Evolutionary conservation across 2,888 invertebrate genomes (phyloP), one percentile per base, ranked within the genome.

Genomic region (Ectemnius continuus): DNA sequence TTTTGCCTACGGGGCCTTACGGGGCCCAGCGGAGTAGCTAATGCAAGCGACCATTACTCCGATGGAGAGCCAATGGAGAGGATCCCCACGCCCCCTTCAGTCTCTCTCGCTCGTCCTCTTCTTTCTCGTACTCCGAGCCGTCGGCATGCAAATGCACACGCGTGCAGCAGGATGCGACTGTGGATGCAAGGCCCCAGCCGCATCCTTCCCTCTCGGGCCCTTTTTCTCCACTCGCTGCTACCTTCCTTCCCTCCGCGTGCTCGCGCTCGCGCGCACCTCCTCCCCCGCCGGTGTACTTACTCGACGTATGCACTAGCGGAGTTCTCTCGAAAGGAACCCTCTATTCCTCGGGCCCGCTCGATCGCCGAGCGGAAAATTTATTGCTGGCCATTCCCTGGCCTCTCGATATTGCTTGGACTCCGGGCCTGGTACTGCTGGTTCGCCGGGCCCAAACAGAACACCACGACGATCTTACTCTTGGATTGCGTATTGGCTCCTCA

Each of bases 71-170:
- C 90, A 90, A 91, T 91, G 89, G 89, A 90, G 89, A 88, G 86
- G 87, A 91, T 90, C 90, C 89, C 88, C 90, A 91, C 90, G 90
- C 90, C 90, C 90, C 90, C 89, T 90, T 87, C 80, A 83, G 84
- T 86, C 83, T 86, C 36, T 36, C 36, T 36, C 36, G 36, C 36
- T 36, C 11, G 36, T 36, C 11, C 36, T 36, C 36, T 36, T 36
- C 36, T 36, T 36, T 36, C 36, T 36, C 36, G 36, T 85, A 82
- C 86, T 84, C 80, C 78, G 74, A 78, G 79, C 86, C 86, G 85
- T 87, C 88, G 85, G 87, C 88, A 90, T 89, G 89, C 89, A 90
- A 89, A 90, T 90, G 88, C 87, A 36, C 36, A 68, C 82, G 80
- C 78, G 82, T 78, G 80, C 80, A 78, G 75, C 47, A 52, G 5